Evolutionary conservation across 2,888 invertebrate genomes (phyloP).

Genomic region (Spodoptera exigua): DNA sequence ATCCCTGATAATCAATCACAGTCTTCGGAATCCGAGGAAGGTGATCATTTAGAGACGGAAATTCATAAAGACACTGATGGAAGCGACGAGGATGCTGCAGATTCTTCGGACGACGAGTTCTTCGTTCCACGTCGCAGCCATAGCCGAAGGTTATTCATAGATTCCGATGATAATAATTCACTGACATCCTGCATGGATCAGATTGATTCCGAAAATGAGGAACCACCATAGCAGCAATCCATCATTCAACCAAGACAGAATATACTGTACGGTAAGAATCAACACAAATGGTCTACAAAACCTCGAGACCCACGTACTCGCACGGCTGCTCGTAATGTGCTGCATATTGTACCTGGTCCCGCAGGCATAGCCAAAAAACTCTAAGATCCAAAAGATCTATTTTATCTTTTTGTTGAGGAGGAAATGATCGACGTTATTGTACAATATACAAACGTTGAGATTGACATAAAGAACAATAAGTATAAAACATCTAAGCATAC

Average conservation of each 20-base stretch:
- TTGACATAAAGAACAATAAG: constrained; percentile 14
- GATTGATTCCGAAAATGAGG: too few species aligned
- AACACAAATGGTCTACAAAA: constrained; percentile 1
- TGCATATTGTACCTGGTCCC: constrained; percentile 4
- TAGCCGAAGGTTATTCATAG: constrained; percentile 3
- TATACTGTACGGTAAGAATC: constrained; percentile 4
- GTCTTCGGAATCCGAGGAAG: too few species aligned
- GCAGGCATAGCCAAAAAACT: background rate
- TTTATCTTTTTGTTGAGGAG: background rate
- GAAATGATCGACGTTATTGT: constrained; percentile 1
- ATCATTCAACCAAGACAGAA: constrained; percentile 7
- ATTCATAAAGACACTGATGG: background rate
- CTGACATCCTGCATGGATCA: too few species aligned
- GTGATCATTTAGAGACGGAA: constrained; percentile 4
- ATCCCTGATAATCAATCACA: too few species aligned
- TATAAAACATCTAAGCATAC: constrained; percentile 3
- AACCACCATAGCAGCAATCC: too few species aligned
- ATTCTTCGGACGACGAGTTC: background rate
- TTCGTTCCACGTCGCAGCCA: background rate
- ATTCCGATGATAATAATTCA: constrained; percentile 3
- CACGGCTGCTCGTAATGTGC: background rate
- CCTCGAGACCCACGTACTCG: constrained; percentile 4
- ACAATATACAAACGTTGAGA: constrained; percentile 1
- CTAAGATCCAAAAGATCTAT: background rate
- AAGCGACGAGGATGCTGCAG: constrained; percentile 1